Percentiles rank a stretch among this genome's conserved stretches.
phyloP scores from a whole-genome alignment of 2,888 invertebrate genomes.

The Cetonia aurata region DNA sequence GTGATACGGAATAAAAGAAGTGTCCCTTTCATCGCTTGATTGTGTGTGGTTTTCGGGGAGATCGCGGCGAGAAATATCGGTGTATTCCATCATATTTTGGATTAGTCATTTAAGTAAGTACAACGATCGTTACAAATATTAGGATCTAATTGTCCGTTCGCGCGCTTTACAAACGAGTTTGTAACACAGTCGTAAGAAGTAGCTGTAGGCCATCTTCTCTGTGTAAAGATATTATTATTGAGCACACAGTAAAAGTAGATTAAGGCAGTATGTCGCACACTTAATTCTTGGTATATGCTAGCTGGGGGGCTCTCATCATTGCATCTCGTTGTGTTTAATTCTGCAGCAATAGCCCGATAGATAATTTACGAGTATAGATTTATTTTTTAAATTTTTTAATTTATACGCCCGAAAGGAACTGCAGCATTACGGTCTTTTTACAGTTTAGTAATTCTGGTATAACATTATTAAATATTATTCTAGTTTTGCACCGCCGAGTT shows the following conservation, averaged over 20 bases:
- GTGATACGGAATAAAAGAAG: no score
- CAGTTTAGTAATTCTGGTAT: conserved; percentile 11
- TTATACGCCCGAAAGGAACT: background rate
- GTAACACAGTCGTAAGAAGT: background rate
- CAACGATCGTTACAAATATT: conserved; percentile 20
- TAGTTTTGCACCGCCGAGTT: conserved; percentile 3
- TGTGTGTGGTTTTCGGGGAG: no score
- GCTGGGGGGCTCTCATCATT: conserved; percentile 42
- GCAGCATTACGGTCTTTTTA: conserved; percentile 32
- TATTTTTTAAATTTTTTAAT: conserved; percentile 20
- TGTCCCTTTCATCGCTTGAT: no score
- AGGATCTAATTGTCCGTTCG: conserved; percentile 11
- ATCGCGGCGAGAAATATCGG: no score
- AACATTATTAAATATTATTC: conserved; percentile 20
- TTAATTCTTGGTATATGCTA: conserved; percentile 50
- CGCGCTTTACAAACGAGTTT: no score
- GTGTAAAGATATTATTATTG: conserved; percentile 63
- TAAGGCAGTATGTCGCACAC: conserved; percentile 68
- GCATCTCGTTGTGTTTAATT: conserved; percentile 7
- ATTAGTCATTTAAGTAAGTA: background rate
- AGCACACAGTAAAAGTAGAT: conserved; percentile 67
- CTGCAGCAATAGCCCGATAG: no score
- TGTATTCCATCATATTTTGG: no score
- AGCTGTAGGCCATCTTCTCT: conserved; percentile 56
- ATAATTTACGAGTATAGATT: no score